Percentiles rank a stretch among this genome's conserved stretches.
phyloP scores from a whole-genome alignment of 2,888 invertebrate species.

The Eumacrocentrus americanus region DNA sequence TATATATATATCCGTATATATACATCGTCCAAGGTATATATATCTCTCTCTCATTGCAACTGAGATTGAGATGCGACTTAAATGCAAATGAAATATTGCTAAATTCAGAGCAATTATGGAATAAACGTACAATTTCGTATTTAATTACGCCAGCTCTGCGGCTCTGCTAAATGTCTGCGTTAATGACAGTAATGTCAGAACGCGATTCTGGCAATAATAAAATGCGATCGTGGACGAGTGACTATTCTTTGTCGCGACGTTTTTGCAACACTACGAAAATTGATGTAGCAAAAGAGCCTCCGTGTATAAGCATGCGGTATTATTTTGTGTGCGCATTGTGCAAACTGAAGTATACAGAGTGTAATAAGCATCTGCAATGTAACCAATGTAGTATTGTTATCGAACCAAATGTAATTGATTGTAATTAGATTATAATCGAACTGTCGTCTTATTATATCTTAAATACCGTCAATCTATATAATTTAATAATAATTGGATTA shows the following conservation, averaged over 20 bases:
- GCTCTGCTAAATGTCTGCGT: conserved; percentile 40
- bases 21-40: too few species aligned
- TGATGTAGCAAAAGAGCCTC: neutral
- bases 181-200: conserved; percentile 54
- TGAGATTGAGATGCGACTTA: conserved; percentile 21
- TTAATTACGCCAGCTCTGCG: conserved; percentile 48
- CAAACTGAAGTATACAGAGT: neutral
- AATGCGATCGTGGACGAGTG: conserved; percentile 38
- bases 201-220: conserved; percentile 49
- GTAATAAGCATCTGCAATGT: neutral
- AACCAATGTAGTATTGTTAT: too few species aligned
- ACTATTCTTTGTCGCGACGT: neutral
- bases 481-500: too few species aligned
- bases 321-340: neutral
- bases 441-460: too few species aligned
- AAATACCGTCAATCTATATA: too few species aligned
- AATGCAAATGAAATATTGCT: conserved; percentile 54
- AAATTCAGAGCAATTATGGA: conserved; percentile 53
- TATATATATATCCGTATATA: neutral
- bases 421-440: too few species aligned
- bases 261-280: neutral
- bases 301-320: neutral
- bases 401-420: too few species aligned
- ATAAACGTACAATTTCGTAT: conserved; percentile 53
- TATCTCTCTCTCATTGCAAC: neutral